Base-by-base conservation (phyloP, 2,888 invertebrate genomes). In the Cybosia mesomella region DNA sequence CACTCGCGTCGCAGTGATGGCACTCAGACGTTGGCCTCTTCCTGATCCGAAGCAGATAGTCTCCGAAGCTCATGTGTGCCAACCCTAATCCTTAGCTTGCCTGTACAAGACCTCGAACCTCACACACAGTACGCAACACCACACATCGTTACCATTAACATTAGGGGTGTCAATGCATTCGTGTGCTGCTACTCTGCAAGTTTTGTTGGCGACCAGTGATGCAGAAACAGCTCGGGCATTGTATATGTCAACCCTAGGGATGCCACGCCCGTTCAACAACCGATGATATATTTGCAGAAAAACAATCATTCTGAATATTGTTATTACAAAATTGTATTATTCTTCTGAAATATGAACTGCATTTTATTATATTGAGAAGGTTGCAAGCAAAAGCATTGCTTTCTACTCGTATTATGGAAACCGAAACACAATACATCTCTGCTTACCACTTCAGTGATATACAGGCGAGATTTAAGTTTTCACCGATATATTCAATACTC, bases 161-260 rank as follows among this genome's bases (percentile, higher is more conserved):
- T 89, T 88, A 92, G 90, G 91, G 92, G 90, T 91, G 91, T 90
- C 89, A 85, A 82, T 84, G 81, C 83, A 80, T 83, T 84, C 83
- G 81, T 85, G 83, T 81, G 79, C 85, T 84, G 77, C 77, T 77
- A 81, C 86, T 88, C 85, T 85, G 76, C 75, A 74, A 82, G 87
- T 89, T 89, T 92, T 93, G 92, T 93, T 83, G 80, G 84, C 79
- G 89, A 74, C 81, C 90, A 85, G 81, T 86, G 87, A 84, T 73
- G 90, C 89, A 91, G 89, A 93, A 94, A 90, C 87, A 83, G 83
- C 70, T 80, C 79, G 82, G 72, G 76, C 84, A 89, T 91, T 92
- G 90, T 91, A 90, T 92, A 90, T 91, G 90, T 88, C 91, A 92
- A 83, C 92, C 92, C 91, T 92, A 79, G 83, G 87, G 86, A 85